Evolutionary conservation across 1,140 invertebrate genomes (phyloP).

Genomic region (Cydia strobilella): DNA sequence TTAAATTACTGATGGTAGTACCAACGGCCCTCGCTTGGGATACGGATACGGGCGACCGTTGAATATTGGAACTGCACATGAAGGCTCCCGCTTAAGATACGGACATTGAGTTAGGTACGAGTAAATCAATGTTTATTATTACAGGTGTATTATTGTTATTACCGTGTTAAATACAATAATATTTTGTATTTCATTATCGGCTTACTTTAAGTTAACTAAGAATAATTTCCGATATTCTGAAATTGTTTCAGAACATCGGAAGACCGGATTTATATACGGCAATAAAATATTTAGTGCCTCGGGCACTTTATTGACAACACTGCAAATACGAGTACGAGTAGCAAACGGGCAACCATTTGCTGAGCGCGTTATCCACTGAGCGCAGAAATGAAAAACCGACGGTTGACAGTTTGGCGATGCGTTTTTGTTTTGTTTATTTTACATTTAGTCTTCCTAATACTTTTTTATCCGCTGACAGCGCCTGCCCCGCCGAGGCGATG

Average conservation of each 20-base stretch:
- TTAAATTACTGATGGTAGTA: too few relatives aligned
- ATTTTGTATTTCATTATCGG: too few relatives aligned
- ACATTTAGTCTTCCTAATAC: neutral
- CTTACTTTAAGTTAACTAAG: neutral
- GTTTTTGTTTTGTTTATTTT: slow-evolving; percentile 13
- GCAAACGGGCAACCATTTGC: neutral
- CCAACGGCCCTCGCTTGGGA: too few relatives aligned
- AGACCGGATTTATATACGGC: neutral
- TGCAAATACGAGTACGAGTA: too few relatives aligned
- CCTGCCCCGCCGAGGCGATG: neutral
- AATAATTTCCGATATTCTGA: neutral
- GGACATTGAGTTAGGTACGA: too few relatives aligned
- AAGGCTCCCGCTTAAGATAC: too few relatives aligned
- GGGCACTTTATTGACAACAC: slow-evolving; percentile 10
- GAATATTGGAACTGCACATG: too few relatives aligned
- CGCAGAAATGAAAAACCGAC: slow-evolving; percentile 8
- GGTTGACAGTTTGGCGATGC: neutral
- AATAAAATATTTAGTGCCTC: neutral
- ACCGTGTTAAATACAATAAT: too few relatives aligned
- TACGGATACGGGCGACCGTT: too few relatives aligned
- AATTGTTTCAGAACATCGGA: neutral
- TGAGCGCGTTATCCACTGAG: neutral
- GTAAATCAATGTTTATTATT: too few relatives aligned
- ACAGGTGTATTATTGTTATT: too few relatives aligned
- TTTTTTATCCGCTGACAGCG: neutral